Evolutionary conservation across 1,140 invertebrate genomes (phyloP).

Genomic region (Brachystomella parvula): DNA sequence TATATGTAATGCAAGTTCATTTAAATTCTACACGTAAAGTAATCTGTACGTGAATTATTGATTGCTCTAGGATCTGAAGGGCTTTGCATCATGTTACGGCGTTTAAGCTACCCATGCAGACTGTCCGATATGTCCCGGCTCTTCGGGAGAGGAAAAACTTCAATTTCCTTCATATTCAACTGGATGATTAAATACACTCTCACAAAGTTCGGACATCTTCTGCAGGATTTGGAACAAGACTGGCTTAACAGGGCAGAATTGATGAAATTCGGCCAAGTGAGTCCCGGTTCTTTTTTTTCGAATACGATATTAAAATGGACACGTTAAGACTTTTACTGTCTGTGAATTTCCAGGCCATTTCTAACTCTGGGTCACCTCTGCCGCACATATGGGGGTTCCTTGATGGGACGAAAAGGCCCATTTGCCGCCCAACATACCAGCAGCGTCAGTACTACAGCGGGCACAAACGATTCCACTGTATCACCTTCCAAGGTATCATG

Average conservation of each 20-base stretch:
- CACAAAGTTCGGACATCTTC: not conserved
- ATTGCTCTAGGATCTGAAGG: not conserved
- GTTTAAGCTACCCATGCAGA: not conserved
- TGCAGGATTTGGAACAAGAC: not conserved
- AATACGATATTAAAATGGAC: not conserved
- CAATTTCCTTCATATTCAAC: not conserved
- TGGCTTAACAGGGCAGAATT: not conserved
- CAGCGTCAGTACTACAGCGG: constrained; percentile 7
- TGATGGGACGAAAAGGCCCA: not conserved
- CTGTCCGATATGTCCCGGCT: not conserved
- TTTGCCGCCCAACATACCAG: not conserved
- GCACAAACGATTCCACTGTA: not conserved
- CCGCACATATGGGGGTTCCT: not conserved
- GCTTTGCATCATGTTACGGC: not conserved
- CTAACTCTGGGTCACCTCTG: not conserved
- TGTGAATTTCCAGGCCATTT: not conserved
- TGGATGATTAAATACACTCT: not conserved
- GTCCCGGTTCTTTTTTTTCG: no score
- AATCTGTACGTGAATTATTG: not conserved
- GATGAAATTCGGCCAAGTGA: no score
- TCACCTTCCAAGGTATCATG: not conserved
- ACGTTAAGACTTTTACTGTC: not conserved
- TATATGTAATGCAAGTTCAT: not conserved
- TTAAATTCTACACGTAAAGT: no score
- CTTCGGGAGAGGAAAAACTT: not conserved